These are phyloP conservation scores for Microcebus griseorufus DNA, from an alignment of 2,113 vertebrate genomes.

Conservation along the genomic window DNA sequence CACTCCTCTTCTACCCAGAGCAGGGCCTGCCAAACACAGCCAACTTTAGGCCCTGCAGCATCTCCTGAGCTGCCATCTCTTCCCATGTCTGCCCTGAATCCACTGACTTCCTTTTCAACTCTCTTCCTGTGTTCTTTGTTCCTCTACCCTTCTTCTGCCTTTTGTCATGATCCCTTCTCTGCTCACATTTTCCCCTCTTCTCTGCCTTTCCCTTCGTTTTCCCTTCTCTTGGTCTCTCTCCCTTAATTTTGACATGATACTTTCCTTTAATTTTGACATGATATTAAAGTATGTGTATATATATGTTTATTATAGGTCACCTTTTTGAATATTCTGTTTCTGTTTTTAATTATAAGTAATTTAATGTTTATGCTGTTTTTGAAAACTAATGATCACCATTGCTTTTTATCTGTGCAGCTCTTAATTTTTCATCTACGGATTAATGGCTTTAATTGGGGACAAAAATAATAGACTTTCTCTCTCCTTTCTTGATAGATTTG, in stretches of 20 bases:
- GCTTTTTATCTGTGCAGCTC: constrained; percentile 1
- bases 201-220: not conserved
- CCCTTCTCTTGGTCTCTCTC: not conserved
- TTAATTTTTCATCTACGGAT: not conserved
- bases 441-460: not conserved
- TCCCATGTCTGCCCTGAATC: not conserved
- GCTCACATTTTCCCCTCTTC: not conserved
- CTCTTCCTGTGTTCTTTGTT: not conserved
- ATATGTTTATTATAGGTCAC: not conserved
- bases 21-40: not conserved
- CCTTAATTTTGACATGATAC: not conserved
- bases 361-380: not conserved
- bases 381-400: not conserved
- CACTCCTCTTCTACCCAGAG: not conserved
- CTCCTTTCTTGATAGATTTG: constrained; percentile 5
- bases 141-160: not conserved
- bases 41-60: no score
- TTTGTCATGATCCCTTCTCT: not conserved
- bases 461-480: not conserved
- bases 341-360: constrained; percentile 14
- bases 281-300: not conserved
- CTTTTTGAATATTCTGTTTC: constrained; percentile 41
- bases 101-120: not conserved
- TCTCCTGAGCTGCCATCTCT: not conserved
- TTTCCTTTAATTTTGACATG: not conserved